These are phyloP conservation scores for Camptogramma bilineatum DNA, from an alignment of 2,888 invertebrate genomes.

Conservation along the genomic window DNA sequence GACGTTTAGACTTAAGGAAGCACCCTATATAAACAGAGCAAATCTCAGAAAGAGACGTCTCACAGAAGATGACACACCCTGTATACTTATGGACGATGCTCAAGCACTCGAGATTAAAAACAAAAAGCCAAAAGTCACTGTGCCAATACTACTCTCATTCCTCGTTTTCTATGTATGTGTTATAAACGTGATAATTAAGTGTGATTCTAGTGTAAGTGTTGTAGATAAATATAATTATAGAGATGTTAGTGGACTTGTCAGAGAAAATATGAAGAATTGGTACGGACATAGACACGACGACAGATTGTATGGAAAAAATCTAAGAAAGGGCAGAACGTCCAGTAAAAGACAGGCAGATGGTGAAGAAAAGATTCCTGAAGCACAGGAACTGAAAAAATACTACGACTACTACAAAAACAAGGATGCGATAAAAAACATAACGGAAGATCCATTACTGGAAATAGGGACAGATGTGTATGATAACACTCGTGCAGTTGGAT, in stretches of 20 bases:
- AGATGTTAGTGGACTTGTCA: slow-evolving; percentile 49
- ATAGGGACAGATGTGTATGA: slow-evolving; percentile 57
- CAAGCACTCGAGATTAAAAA: slow-evolving; percentile 77
- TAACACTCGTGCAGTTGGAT: slow-evolving; percentile 65
- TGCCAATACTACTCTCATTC: slow-evolving; percentile 66
- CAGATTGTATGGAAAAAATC: slow-evolving; percentile 53
- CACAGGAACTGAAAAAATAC: slow-evolving; percentile 64
- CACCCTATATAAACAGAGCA: slow-evolving; percentile 57
- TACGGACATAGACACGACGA: slow-evolving; percentile 57
- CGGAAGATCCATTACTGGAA: slow-evolving; percentile 54
- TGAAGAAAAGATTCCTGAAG: slow-evolving; percentile 61
- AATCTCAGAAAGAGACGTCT: slow-evolving; percentile 62
- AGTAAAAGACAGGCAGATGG: slow-evolving; percentile 58
- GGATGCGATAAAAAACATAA: slow-evolving; percentile 58
- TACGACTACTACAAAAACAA: slow-evolving; percentile 65
- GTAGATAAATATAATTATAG: slow-evolving; percentile 61
- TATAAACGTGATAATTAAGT: slow-evolving; percentile 80
- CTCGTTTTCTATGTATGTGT: slow-evolving; percentile 73
- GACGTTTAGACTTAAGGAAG: slow-evolving; percentile 58
- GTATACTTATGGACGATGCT: slow-evolving; percentile 74
- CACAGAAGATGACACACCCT: slow-evolving; percentile 48
- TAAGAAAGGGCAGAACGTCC: slow-evolving; percentile 56
- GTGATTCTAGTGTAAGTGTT: slow-evolving; percentile 79
- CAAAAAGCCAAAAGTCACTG: slow-evolving; percentile 39
- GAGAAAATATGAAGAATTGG: slow-evolving; percentile 57